Percentiles rank a stretch among this genome's conserved stretches.
Evolutionary conservation across 2,113 vertebrate species (phyloP).

Genomic region (Genyomyrus donnyi): DNA sequence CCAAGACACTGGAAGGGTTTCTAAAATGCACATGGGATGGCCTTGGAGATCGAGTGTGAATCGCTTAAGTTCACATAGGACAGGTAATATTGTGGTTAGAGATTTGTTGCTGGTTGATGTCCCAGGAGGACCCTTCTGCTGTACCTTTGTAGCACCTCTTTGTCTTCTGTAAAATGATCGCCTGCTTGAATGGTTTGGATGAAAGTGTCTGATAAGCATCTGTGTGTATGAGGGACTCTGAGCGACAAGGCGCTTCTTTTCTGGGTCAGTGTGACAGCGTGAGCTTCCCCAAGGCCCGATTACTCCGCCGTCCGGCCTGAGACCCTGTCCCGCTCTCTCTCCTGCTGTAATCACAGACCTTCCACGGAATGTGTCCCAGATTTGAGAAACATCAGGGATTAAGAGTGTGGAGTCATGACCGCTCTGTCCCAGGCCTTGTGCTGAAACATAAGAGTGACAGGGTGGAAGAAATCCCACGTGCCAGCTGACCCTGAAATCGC

Average conservation of each 20-base stretch:
- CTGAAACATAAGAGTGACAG: neutral
- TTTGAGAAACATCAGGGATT: neutral
- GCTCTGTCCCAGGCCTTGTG: neutral
- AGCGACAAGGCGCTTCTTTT: neutral
- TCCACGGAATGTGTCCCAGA: neutral
- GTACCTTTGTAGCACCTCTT: neutral
- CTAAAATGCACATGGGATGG: neutral
- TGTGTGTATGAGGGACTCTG: neutral
- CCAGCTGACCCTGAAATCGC: neutral
- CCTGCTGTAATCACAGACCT: neutral
- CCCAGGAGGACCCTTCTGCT: neutral
- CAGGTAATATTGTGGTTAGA: neutral
- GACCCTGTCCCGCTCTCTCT: neutral
- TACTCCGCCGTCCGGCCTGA: neutral
- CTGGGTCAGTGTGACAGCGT: neutral
- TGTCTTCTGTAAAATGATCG: neutral
- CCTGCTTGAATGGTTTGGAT: neutral
- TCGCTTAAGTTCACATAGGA: neutral
- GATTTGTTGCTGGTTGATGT: neutral
- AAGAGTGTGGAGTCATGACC: neutral
- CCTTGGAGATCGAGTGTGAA: neutral
- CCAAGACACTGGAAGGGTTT: neutral
- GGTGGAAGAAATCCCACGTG: neutral
- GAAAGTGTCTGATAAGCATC: neutral
- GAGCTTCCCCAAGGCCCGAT: neutral